Base-by-base conservation (phyloP, 1,140 invertebrate species). In the Brachionus plicatilis region DNA sequence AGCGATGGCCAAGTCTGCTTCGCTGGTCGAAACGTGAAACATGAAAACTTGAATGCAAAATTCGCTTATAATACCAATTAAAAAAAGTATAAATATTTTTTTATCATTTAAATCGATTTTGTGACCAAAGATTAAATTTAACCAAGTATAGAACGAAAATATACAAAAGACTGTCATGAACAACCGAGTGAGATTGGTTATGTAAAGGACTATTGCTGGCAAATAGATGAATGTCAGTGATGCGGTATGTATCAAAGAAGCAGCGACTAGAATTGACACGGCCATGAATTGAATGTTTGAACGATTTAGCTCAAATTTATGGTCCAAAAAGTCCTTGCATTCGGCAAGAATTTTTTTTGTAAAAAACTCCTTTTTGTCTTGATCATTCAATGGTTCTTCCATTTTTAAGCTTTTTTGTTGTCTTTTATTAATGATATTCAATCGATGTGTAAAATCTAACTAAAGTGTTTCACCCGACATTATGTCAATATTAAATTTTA, bases 121-220 rank as follows among this genome's bases (percentile, higher is more conserved):
- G 45, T 76, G 20, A 11, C 72, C 72, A 76, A 50, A 76, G 14
- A 76, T 76, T 27, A 76, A 50, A 76, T 76, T 76, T 76, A 76
- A 50, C 72, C 72, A 76, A 27, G 72, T 76, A 27, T 76, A 76
- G 27, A 76, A 76, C 24, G 72, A 76, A 76, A 76, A 76, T 50
- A 76, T 76, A 50, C 72, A 27, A 76, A 76, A 76, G 27, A 76
- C 20, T 76, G 72, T 76, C 72, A 76, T 76, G 43, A 76, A 3
- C 29, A 76, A 29, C 24, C 45, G 17, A 14, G 47, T 76, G 17
- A 76, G 17, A 76, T 76, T 76, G 45, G 43, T 14, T 50, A 50
- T 33, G 45, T 76, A 76, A 1, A 76, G 9, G 24, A 76, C 43
- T 14, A 76, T 50, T 27, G 29, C 20, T 12, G 45, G 45, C 17